These are phyloP conservation scores for Drosophila ohnishii DNA, from an alignment of 1,140 invertebrate species.

Conservation along the genomic window DNA sequence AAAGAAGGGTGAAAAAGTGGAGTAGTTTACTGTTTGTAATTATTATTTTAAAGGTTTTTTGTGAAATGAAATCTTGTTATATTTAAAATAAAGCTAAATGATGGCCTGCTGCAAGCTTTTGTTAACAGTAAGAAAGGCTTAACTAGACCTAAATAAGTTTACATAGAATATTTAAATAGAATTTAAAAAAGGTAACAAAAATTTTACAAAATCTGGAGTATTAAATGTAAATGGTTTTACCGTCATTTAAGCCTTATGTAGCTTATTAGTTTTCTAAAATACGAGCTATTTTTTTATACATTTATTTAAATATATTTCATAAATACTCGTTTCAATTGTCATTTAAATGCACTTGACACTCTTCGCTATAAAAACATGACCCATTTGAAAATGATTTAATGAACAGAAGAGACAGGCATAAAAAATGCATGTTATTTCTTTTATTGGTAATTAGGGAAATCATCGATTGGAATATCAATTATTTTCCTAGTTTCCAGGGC, in stretches of 20 bases:
- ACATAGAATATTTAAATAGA: too few species aligned
- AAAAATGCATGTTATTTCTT: not conserved
- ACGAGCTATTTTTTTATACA: not conserved
- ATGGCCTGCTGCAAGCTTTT: too few species aligned
- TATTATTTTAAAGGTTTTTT: not conserved
- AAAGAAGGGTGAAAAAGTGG: not conserved
- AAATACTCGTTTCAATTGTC: not conserved
- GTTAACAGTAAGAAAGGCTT: not conserved
- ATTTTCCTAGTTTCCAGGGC: constrained; percentile 13
- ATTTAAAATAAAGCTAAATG: not conserved
- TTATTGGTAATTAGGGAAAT: not conserved
- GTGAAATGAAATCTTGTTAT: not conserved
- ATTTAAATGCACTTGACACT: not conserved
- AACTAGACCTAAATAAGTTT: too few species aligned
- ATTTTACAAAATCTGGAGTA: too few species aligned
- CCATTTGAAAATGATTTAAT: not conserved
- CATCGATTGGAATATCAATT: constrained; percentile 17
- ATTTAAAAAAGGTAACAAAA: not conserved
- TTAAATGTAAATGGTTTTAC: not conserved
- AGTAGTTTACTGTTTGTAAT: not conserved
- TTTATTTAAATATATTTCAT: not conserved
- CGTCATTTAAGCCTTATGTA: not conserved
- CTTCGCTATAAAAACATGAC: not conserved
- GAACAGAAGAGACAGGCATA: not conserved
- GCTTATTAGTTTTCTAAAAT: not conserved